A percentile compares a stretch with the other conserved stretches of the same genome.
Evolutionary conservation across 2,113 vertebrate genomes (phyloP).

Genomic region (Bostrychus sinensis): DNA sequence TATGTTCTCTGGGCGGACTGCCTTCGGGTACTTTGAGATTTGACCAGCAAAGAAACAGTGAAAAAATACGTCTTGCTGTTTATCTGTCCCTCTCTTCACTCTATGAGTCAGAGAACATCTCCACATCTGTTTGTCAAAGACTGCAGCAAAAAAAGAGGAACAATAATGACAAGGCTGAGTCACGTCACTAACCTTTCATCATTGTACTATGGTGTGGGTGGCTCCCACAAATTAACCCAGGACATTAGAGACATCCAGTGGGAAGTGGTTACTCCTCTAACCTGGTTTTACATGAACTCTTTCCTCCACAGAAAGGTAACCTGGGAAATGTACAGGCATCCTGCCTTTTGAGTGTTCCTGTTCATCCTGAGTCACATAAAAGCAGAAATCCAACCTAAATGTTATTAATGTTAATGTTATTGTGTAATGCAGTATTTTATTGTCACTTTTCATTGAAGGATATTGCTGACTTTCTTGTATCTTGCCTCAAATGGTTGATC

Average conservation of each 20-base stretch:
- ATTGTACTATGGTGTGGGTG: constrained; percentile 29
- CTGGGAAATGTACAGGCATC: background rate
- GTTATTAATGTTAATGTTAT: no score
- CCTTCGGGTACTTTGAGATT: background rate
- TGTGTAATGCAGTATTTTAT: background rate
- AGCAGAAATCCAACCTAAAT: no score
- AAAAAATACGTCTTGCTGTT: constrained; percentile 30
- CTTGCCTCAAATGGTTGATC: background rate
- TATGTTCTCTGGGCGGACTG: background rate
- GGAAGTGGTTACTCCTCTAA: background rate
- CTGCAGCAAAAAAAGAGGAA: constrained; percentile 21
- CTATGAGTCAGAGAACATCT: constrained; percentile 40
- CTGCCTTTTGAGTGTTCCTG: no score
- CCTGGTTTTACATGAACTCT: background rate
- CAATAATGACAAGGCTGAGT: constrained; percentile 32
- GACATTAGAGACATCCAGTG: constrained; percentile 5
- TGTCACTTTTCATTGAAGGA: background rate
- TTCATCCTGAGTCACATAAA: no score
- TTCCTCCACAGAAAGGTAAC: background rate
- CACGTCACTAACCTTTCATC: constrained; percentile 35
- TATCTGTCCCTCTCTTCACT: constrained; percentile 29
- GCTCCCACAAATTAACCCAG: constrained; percentile 22
- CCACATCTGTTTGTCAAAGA: constrained; percentile 27
- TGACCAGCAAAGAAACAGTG: no score
- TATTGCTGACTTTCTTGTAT: background rate